A percentile compares a stretch with the other conserved stretches of the same genome.
These are phyloP conservation scores for Drosophila ogumai DNA, from an alignment of 1,140 invertebrate genomes.

Conservation along the genomic window DNA sequence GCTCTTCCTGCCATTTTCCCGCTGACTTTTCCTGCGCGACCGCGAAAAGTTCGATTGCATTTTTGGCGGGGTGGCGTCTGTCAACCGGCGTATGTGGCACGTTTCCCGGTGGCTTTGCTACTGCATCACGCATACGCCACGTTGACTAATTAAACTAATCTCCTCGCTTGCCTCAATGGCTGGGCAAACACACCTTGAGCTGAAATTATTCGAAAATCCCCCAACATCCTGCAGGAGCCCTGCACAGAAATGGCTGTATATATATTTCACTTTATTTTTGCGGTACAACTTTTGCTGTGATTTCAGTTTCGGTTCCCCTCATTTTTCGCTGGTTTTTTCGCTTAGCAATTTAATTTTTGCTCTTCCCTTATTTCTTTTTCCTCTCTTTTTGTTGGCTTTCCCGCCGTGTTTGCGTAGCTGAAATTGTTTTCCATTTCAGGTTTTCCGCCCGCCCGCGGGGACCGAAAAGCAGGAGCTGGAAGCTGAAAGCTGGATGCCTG, in stretches of 20 bases:
- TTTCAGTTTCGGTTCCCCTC: slow-evolving; percentile 37
- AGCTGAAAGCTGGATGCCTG: slow-evolving; percentile 7
- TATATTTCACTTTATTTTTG: slow-evolving; percentile 42
- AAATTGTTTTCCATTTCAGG: slow-evolving; percentile 82
- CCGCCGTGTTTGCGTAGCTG: slow-evolving; percentile 69
- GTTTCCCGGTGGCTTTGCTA: slow-evolving; percentile 33
- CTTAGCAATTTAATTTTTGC: slow-evolving; percentile 74
- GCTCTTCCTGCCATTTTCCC: slow-evolving; percentile 2
- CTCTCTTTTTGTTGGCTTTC: slow-evolving; percentile 25
- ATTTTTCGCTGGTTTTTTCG: slow-evolving; percentile 19
- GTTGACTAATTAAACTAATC: slow-evolving; percentile 74
- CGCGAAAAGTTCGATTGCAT: slow-evolving; percentile 58
- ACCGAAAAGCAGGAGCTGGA: slow-evolving; percentile 11
- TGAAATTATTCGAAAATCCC: slow-evolving; percentile 47
- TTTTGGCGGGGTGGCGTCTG: slow-evolving; percentile 24
- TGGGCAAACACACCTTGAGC: slow-evolving; percentile 48
- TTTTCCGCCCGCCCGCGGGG: slow-evolving; percentile 44
- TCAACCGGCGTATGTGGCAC: slow-evolving; percentile 26
- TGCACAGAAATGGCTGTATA: slow-evolving; percentile 11
- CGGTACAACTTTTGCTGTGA: slow-evolving; percentile 45
- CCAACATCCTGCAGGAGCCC: slow-evolving; percentile 16
- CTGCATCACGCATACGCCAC: slow-evolving; percentile 61
- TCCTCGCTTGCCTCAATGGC: slow-evolving; percentile 44
- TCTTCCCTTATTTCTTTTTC: slow-evolving; percentile 39
- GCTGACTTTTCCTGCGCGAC: slow-evolving; percentile 24